Conservation (phyloP, 2,888 invertebrate species). For the Thymelicus acteon region DNA sequence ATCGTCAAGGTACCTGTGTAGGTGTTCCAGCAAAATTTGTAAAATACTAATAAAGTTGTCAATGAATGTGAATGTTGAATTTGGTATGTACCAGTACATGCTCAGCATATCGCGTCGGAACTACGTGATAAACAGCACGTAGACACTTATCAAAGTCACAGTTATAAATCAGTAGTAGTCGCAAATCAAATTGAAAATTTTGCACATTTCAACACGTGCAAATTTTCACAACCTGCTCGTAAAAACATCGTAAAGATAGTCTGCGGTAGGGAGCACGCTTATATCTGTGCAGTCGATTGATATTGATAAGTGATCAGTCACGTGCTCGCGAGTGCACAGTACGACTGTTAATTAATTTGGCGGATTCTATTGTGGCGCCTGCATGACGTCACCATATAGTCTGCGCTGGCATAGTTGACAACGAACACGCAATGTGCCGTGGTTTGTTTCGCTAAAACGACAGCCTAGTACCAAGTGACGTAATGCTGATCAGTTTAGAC, state of each 20-base stretch:
- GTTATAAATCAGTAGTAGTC: background rate
- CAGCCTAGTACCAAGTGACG: slow-evolving; percentile 16
- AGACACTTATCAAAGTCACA: background rate
- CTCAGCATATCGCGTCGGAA: too few relatives aligned
- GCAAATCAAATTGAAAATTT: background rate
- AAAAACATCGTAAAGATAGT: slow-evolving; percentile 47
- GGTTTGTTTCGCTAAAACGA: slow-evolving; percentile 21
- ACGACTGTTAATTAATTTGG: slow-evolving; percentile 62
- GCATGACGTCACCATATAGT: slow-evolving; percentile 62
- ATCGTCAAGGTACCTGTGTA: too few relatives aligned
- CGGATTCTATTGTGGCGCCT: slow-evolving; percentile 67
- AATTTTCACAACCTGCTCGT: slow-evolving; percentile 21
- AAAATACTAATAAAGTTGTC: too few relatives aligned
- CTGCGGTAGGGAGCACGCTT: slow-evolving; percentile 74
- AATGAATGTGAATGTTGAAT: too few relatives aligned
- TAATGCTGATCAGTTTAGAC: background rate
- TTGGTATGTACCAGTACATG: too few relatives aligned
- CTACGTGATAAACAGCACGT: slow-evolving; percentile 11
- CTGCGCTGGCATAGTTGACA: slow-evolving; percentile 45
- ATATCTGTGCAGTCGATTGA: slow-evolving; percentile 69
- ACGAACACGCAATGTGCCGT: slow-evolving; percentile 32
- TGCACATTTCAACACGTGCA: slow-evolving; percentile 19
- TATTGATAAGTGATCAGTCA: slow-evolving; percentile 76
- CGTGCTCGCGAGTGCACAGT: slow-evolving; percentile 53
- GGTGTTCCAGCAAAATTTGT: too few relatives aligned